Evolutionary conservation across 35 echinoderm and acorn worm genomes (phyloP), one percentile per base, ranked within the genome.

Genomic region (Diadema setosum): DNA sequence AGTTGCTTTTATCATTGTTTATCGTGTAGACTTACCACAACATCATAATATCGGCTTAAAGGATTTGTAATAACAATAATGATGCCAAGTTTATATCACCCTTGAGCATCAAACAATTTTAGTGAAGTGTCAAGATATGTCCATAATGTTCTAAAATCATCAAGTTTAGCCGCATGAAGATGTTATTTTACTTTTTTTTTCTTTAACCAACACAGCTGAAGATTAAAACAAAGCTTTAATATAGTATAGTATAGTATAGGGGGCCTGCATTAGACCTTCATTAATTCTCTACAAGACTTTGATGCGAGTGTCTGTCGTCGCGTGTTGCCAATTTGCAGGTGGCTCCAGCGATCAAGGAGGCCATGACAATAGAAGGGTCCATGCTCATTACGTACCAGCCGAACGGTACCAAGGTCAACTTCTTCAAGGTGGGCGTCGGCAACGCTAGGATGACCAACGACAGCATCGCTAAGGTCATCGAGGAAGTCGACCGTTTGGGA

Each of bases 311-410:
- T n/a, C n/a, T n/a, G n/a, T n/a, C n/a, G n/a, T n/a, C n/a, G n/a
- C n/a, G n/a, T n/a, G n/a, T n/a, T n/a, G n/a, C n/a, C n/a, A n/a
- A n/a, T 33, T 30, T 73, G 2, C 67, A 99, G 96, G 89, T 99
- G 18, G 96, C 96, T 2, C 96, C 96, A 18, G 17, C 76, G 6
- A 95, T 99, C 85, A 99, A 99, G 65, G 89, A 87, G 5, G 58
- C 81, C 36, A 99, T 99, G 96, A 94, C 94, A 43, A 52, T 81
- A 42, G 46, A 78, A 18, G 96, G 92, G 1, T 86, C 93, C n/a
- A 70, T 94, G 31, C 88, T 99, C 82, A 83, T 99, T 26, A 85
- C 88, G 3, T 99, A 92, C 86, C 96, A 99, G 69, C 96, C 96
- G 20, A 86, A 92, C 37, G 84, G 70, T 33, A 86, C 85, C 6